These are phyloP conservation scores for Papilio glaucus DNA, from an alignment of 1,140 invertebrate genomes.

Conservation along the genomic window DNA sequence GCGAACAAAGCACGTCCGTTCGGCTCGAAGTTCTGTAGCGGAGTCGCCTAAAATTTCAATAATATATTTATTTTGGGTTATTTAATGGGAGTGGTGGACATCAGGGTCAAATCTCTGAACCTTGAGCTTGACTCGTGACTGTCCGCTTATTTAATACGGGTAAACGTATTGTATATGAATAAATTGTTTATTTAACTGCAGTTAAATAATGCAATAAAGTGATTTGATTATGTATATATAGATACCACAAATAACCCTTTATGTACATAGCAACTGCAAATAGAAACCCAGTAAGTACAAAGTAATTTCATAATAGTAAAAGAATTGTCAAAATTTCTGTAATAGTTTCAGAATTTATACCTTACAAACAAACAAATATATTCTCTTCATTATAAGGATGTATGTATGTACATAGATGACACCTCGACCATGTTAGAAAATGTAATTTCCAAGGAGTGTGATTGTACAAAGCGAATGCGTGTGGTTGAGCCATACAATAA, in stretches of 20 bases:
- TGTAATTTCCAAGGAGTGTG: conserved; percentile 21
- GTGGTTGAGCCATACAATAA: conserved; percentile 47
- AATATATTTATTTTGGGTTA: too few relatives aligned
- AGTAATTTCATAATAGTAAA: too few relatives aligned
- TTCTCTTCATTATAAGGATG: background rate
- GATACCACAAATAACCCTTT: too few relatives aligned
- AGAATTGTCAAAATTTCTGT: too few relatives aligned
- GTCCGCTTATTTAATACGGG: background rate
- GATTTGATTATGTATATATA: too few relatives aligned
- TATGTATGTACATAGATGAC: background rate
- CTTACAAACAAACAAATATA: background rate
- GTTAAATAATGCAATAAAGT: too few relatives aligned
- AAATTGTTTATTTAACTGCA: background rate
- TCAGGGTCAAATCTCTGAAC: conserved; percentile 10
- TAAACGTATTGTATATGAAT: background rate
- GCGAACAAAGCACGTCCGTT: too few relatives aligned
- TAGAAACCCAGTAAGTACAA: too few relatives aligned
- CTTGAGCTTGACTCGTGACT: conserved; percentile 35
- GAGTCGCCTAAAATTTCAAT: too few relatives aligned
- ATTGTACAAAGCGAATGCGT: conserved; percentile 35
- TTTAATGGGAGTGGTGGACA: conserved; percentile 22
- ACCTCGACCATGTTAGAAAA: background rate
- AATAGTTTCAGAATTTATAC: too few relatives aligned
- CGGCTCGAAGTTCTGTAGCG: too few relatives aligned
- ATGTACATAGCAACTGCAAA: too few relatives aligned